Evolutionary conservation across 2,113 vertebrate species (phyloP).

Genomic region (Mesoclemmys tuberculata): DNA sequence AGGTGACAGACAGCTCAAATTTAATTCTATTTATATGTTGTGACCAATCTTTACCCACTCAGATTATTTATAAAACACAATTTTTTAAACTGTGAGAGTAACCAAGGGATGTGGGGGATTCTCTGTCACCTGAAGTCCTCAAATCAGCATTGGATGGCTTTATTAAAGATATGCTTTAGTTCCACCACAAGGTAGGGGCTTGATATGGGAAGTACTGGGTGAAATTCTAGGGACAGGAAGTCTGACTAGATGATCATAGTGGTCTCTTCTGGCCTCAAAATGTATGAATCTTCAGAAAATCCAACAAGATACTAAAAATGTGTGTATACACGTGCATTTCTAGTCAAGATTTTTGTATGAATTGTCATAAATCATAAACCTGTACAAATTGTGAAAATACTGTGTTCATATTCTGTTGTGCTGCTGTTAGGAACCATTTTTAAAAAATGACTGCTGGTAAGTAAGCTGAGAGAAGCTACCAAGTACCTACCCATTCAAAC

Average conservation of each 20-base stretch:
- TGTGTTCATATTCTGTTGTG: constrained; percentile 10
- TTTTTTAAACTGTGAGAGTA: rapidly evolving
- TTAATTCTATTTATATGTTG: not conserved
- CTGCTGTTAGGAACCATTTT: constrained; percentile 53
- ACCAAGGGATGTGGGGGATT: not conserved
- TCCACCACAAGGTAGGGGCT: not conserved
- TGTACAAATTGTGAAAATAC: constrained; percentile 16
- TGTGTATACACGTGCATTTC: not conserved
- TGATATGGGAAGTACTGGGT: not conserved
- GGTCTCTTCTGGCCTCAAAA: not conserved
- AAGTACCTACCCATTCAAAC: constrained; percentile 32
- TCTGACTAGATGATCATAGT: not conserved
- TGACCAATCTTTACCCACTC: not conserved
- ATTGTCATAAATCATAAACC: constrained; percentile 20
- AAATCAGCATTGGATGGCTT: not conserved
- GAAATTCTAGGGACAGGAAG: not conserved
- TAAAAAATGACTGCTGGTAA: constrained; percentile 53
- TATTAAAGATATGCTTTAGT: not conserved
- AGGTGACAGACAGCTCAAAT: not conserved
- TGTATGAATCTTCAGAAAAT: not conserved
- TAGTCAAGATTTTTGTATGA: constrained; percentile 4
- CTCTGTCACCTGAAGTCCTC: not conserved
- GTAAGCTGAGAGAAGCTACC: constrained; percentile 40
- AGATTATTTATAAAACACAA: not conserved
- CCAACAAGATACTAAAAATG: constrained; percentile 5